Evolutionary conservation across 2,113 vertebrate genomes (phyloP).

Genomic region (Urocitellus parryii): DNA sequence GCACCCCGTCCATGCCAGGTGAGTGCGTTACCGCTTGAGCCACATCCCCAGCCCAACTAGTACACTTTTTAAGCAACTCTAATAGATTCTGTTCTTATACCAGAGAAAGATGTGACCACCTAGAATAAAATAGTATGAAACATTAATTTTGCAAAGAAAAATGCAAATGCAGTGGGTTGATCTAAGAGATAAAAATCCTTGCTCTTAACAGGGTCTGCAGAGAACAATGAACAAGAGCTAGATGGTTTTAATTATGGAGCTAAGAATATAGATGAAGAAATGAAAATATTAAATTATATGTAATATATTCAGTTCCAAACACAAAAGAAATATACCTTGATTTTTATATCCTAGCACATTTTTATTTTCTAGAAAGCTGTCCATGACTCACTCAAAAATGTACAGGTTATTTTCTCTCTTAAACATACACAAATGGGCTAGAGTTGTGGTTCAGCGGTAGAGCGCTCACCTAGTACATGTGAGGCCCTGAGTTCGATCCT

Average conservation of each 20-base stretch:
- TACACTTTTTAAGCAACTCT: background rate
- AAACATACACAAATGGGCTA: background rate
- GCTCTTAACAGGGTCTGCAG: background rate
- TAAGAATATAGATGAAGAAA: background rate
- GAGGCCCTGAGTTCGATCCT: too few relatives aligned
- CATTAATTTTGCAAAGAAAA: background rate
- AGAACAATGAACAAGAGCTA: background rate
- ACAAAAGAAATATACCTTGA: background rate
- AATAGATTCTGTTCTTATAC: background rate
- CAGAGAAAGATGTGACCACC: background rate
- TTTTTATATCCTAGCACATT: background rate
- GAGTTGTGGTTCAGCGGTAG: too few relatives aligned
- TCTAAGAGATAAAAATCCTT: background rate
- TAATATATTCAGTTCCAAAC: constrained; percentile 22
- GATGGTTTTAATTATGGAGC: background rate
- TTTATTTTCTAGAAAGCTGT: constrained; percentile 19
- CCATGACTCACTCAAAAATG: background rate
- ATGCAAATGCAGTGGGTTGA: background rate
- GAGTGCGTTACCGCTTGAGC: too few relatives aligned
- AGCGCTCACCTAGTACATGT: too few relatives aligned
- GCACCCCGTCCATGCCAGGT: too few relatives aligned
- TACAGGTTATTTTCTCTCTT: background rate
- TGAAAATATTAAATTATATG: constrained; percentile 46
- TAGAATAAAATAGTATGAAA: background rate
- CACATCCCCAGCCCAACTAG: too few relatives aligned